Base-by-base conservation (phyloP, 2,113 vertebrate genomes). In the Papio anubis region DNA sequence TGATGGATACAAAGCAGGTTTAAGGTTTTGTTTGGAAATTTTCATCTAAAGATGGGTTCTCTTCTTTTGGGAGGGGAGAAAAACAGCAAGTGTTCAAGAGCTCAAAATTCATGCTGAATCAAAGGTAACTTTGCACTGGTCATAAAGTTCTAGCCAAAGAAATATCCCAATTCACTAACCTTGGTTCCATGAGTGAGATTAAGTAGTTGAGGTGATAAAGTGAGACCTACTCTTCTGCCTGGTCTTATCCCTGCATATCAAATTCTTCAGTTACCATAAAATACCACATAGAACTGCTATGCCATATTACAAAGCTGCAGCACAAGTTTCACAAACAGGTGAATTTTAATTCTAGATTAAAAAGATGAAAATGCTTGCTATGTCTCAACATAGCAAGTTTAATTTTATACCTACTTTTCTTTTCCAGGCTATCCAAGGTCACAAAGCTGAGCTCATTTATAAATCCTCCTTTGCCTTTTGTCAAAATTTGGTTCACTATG, bases 401-500 rank as follows among this genome's bases (percentile, higher is more conserved):
- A 88, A 70, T 84, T 90, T 87, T 45, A 64, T 38, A 80, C 38
- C 32, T 43, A 40, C 38, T 38, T 88, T 40, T 55, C 78, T 68
- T 50, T 55, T 88, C 40, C 13, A 52, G 70, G 86, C 38, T 23
- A 73, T 32, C 38, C 76, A 87, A 78, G 38, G 25, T 14, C 55
- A 38, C 45, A 20, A 80, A 68, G 2, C 38, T 90, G 21, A 85
- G 66, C 50, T 81, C 66, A 55, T 50, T 92, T 88, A 72, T 75
- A 79, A 96, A 50, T 64, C 70, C 35, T 82, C 59, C 23, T 96
- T 45, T 52, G 43, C 13, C 76, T 96, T 93, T 61, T 57, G 35
- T 96, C 82, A 90, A 96, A 91, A 94, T n/a, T 16, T 79, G 64
- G 17, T 90, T 94, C 91, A 95, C 38, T 85, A 48, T 45, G 35